Conservation (phyloP, 2,797 vertebrate species). For the Lagodon rhomboides region DNA sequence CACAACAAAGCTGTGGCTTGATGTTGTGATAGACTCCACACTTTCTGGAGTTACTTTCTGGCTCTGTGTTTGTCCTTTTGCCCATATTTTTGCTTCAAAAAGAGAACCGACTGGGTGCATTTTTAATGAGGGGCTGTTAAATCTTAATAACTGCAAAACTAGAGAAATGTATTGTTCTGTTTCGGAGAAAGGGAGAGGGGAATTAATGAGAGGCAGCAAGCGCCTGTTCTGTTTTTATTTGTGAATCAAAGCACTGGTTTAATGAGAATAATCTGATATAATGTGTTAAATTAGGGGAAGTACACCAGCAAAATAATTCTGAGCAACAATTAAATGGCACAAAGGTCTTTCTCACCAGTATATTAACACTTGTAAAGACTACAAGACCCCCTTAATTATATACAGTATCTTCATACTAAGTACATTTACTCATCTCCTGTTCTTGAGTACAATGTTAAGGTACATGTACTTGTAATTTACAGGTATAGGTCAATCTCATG, state of each 20-base stretch:
- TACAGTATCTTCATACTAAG: not conserved
- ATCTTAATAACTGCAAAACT: slow-evolving; percentile 62
- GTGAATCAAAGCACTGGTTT: not conserved
- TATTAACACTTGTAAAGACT: not conserved
- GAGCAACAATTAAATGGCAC: not conserved
- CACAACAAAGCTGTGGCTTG: slow-evolving; percentile 11
- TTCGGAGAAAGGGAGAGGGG: not conserved
- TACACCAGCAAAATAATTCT: not conserved
- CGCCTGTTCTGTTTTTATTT: not conserved
- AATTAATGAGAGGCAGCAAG: not conserved
- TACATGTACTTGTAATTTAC: too few relatives aligned
- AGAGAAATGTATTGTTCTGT: slow-evolving; percentile 34
- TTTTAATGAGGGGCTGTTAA: slow-evolving; percentile 48
- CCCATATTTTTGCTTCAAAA: not conserved
- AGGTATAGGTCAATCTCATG: too few relatives aligned
- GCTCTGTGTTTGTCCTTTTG: not conserved
- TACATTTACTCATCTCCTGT: too few relatives aligned
- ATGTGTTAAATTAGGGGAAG: not conserved
- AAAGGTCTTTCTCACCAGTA: not conserved
- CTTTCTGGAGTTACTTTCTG: not conserved
- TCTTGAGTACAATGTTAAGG: too few relatives aligned
- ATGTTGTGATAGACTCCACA: slow-evolving; percentile 1
- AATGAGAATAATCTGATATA: slow-evolving; percentile 26
- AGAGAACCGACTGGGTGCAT: not conserved
- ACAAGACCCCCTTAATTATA: not conserved